Evolutionary conservation across 2,888 invertebrate species (phyloP).

Genomic region (Eupithecia subumbrata): DNA sequence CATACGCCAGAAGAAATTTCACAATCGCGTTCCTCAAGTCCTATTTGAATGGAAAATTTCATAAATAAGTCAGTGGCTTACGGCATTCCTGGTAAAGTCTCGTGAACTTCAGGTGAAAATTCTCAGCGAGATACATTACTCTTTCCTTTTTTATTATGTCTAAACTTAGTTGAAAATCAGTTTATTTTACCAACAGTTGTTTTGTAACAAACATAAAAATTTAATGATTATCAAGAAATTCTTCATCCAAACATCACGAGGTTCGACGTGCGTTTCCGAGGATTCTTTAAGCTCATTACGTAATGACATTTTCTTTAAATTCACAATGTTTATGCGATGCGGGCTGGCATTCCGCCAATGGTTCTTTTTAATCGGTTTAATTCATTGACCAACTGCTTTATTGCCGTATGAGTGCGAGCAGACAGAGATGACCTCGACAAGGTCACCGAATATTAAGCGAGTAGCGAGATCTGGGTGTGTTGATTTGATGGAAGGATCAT

Average conservation of each 20-base stretch:
- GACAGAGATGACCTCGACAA: slow-evolving; percentile 74
- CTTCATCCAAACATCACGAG: slow-evolving; percentile 24
- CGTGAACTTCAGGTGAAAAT: not conserved
- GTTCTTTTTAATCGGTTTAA: slow-evolving; percentile 80
- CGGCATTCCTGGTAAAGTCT: not conserved
- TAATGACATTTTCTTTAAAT: slow-evolving; percentile 78
- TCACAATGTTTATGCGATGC: slow-evolving; percentile 77
- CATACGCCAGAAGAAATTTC: slow-evolving; percentile 8
- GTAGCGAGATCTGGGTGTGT: slow-evolving; percentile 35
- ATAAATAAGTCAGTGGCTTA: not conserved
- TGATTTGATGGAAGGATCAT: not conserved
- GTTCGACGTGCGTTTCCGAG: slow-evolving; percentile 42
- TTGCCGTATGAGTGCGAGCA: slow-evolving; percentile 70
- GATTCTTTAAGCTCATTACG: slow-evolving; percentile 60
- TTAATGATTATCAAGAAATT: slow-evolving; percentile 28
- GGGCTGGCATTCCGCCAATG: slow-evolving; percentile 76
- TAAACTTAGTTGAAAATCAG: not conserved
- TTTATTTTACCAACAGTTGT: slow-evolving; percentile 2
- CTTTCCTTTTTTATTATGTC: not conserved
- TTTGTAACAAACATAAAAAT: slow-evolving; percentile 14
- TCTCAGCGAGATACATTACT: not conserved
- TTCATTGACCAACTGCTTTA: slow-evolving; percentile 80
- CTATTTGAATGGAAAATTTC: not conserved
- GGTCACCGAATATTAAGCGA: slow-evolving; percentile 63
- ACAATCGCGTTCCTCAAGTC: not conserved